A percentile compares a stretch with the other conserved stretches of the same genome.
Conservation (phyloP, 2,888 invertebrate species). For the Netelia inedita region DNA sequence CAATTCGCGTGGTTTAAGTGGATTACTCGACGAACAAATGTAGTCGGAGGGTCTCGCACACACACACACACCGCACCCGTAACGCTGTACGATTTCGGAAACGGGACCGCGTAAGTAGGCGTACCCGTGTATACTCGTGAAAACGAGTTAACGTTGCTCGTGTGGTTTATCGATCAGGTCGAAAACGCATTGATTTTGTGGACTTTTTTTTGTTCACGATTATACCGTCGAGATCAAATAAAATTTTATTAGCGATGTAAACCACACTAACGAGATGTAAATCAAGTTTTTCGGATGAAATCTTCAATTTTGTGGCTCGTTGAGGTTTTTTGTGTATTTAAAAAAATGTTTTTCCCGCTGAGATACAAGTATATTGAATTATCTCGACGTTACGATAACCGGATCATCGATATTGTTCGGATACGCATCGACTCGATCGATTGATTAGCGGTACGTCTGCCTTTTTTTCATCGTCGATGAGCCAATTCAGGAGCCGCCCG, state of each 20-base stretch:
- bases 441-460: background rate
- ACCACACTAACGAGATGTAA: too few species aligned
- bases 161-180: background rate
- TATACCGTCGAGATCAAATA: too few species aligned
- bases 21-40: conserved; percentile 64
- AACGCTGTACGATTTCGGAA: conserved; percentile 28
- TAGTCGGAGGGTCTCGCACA: conserved; percentile 1
- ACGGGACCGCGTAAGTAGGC: conserved; percentile 17
- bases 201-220: too few species aligned
- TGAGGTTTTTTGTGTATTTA: background rate
- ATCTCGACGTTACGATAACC: too few species aligned
- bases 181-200: background rate
- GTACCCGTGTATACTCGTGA: background rate
- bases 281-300: too few species aligned
- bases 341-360: background rate
- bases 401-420: too few species aligned
- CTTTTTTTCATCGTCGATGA: background rate
- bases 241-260: too few species aligned
- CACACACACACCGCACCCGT: background rate
- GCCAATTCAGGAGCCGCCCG: background rate
- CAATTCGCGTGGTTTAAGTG: conserved; percentile 63
- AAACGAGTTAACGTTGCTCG: background rate
- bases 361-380: background rate
- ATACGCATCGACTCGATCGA: too few species aligned
- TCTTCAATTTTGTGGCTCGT: too few species aligned